phyloP scores from a whole-genome alignment of 2,888 invertebrate species.

The Oeneis ivallda region DNA sequence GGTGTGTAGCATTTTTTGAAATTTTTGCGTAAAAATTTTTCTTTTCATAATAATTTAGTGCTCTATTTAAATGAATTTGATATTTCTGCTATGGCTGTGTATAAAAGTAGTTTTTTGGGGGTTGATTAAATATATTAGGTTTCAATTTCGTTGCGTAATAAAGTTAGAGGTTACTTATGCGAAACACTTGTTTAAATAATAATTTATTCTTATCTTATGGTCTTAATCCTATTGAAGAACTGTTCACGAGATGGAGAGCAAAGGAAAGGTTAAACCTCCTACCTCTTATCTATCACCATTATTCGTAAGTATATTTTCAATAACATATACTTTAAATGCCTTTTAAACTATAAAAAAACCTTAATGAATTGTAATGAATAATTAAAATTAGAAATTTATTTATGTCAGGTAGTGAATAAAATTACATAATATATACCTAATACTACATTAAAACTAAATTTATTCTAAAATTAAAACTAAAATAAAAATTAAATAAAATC shows the following conservation, averaged over 20 bases:
- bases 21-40: not conserved
- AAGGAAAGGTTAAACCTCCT: conserved; percentile 41
- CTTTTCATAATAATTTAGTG: not conserved
- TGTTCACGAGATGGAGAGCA: conserved; percentile 20
- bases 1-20: conserved; percentile 9
- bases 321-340: not conserved
- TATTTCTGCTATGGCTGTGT: not conserved
- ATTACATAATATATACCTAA: no score
- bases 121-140: not conserved
- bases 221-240: not conserved
- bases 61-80: not conserved
- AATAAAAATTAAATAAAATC: no score
- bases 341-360: no score
- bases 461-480: no score
- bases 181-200: conserved; percentile 15
- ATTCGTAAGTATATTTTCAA: conserved; percentile 52
- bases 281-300: conserved; percentile 59
- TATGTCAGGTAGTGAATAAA: no score
- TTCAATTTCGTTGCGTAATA: conserved; percentile 15
- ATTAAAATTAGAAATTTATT: no score
- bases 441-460: no score
- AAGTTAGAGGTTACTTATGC: conserved; percentile 13
- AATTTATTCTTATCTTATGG: not conserved
- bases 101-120: not conserved
- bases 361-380: no score